Base-by-base conservation (phyloP, 2,888 invertebrate species). In the Hecatera dysodea region DNA sequence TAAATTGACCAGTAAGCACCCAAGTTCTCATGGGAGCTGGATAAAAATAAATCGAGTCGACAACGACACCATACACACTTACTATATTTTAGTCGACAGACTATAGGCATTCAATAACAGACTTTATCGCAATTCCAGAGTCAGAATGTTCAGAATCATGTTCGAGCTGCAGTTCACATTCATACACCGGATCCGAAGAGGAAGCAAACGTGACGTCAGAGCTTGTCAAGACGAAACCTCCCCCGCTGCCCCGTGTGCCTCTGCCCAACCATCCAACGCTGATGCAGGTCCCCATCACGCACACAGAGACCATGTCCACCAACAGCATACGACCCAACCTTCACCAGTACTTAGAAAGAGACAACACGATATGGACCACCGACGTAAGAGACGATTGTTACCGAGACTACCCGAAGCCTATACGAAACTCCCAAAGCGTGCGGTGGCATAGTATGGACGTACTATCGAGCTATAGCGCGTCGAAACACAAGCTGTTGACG, bases 121-220 rank as follows among this genome's bases (percentile, higher is more conserved):
- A 19, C 12, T 6, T n/a, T 7, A 3, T 62, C 5, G 46, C 0
- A 29, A 65, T 92, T 90, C 72, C 95, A 96, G 97, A 97, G 83
- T 97, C 98, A 0, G 97, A 97, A 55, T 98, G 98, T 89, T 98
- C 98, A 0, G 96, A 97, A 62, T 97, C 97, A 0, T 97, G 98
- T 19, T 97, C 98, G 0, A 96, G 97, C 73, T 97, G 97, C 89
- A 92, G 93, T 75, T 93, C 94, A 1, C 89, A 89, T 52, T 89
- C 93, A 1, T 91, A 90, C 82, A 89, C 92, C 4, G 90, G 89
- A 44, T 92, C 94, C 0, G 92, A 93, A 29, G 91, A 88, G 12
- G 93, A 91, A 64, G 85, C 89, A 0, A 91, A 84, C 69, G 85
- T 82, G 17, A 87, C 89, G 19, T 86, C 89, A 9, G 90, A 90